Conservation (phyloP, 2,888 invertebrate species). For the Xiphydria camelus region DNA sequence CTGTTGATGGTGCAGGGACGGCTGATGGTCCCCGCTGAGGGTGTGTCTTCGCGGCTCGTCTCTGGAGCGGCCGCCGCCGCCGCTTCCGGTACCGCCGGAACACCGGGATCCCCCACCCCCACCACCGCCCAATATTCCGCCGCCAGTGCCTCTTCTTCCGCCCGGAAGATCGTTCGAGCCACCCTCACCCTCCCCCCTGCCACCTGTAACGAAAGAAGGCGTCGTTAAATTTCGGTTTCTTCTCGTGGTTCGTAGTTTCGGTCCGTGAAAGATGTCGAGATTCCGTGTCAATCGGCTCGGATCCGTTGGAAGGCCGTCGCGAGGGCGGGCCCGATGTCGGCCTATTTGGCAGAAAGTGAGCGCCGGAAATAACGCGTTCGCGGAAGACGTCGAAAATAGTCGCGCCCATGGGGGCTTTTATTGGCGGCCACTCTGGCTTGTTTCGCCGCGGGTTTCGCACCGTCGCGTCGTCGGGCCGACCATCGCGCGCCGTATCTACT, state of each 20-base stretch:
- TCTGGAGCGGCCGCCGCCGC: constrained; percentile 55
- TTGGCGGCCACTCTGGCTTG: no score
- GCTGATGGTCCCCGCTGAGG: constrained; percentile 74
- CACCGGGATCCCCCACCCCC: constrained; percentile 34
- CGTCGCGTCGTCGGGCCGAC: no score
- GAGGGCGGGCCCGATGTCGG: constrained; percentile 16
- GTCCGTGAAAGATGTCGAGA: no score
- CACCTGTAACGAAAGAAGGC: no score
- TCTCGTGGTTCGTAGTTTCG: no score
- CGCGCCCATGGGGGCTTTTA: no score
- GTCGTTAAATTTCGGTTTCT: no score
- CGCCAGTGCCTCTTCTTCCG: constrained; percentile 41
- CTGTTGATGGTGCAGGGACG: constrained; percentile 64
- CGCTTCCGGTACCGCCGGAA: constrained; percentile 33
- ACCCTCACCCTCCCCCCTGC: constrained; percentile 52
- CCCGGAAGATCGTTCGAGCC: constrained; percentile 49
- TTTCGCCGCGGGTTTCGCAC: no score
- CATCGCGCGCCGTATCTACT: no score
- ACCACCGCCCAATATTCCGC: constrained; percentile 35
- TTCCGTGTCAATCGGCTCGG: no score
- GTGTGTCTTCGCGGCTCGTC: constrained; percentile 86
- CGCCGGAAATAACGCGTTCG: constrained; percentile 28
- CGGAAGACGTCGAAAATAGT: constrained; percentile 36
- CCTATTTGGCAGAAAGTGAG: constrained; percentile 42
- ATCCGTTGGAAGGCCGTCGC: background rate